Percentiles rank a stretch among this genome's conserved stretches.
Conservation (phyloP, 2,797 vertebrate species). For the Sebastes hubbsi region DNA sequence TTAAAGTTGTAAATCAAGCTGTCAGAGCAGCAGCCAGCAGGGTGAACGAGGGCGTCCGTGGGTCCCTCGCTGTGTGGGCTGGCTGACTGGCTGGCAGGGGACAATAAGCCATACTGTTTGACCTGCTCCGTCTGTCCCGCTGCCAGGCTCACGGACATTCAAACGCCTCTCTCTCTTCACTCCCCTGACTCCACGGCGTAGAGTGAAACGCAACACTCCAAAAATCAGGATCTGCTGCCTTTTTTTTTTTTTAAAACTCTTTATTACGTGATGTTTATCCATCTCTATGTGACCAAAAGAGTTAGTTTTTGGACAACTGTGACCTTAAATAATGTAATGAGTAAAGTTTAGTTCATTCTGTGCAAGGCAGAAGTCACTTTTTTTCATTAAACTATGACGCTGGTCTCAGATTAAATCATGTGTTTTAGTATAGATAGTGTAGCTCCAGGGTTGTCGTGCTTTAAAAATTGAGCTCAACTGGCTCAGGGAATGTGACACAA, state of each 20-base stretch:
- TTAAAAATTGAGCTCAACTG: neutral
- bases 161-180: slow-evolving; percentile 40
- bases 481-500: neutral
- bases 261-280: neutral
- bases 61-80: slow-evolving; percentile 70
- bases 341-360: neutral
- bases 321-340: neutral
- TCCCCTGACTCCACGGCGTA: slow-evolving; percentile 30
- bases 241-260: neutral
- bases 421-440: neutral
- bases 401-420: neutral
- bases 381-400: neutral
- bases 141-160: slow-evolving; percentile 60
- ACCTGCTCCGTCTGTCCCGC: slow-evolving; percentile 53
- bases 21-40: slow-evolving; percentile 61
- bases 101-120: slow-evolving; percentile 78
- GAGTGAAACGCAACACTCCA: slow-evolving; percentile 8
- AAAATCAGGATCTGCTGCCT: slow-evolving; percentile 7
- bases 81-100: slow-evolving; percentile 54
- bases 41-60: slow-evolving; percentile 64
- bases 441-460: neutral
- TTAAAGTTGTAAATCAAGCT: slow-evolving; percentile 65
- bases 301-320: neutral
- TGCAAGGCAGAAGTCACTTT: neutral
- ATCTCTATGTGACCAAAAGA: neutral